Conservation (phyloP, 2,888 invertebrate genomes). For the Drosophila paranaensis region DNA sequence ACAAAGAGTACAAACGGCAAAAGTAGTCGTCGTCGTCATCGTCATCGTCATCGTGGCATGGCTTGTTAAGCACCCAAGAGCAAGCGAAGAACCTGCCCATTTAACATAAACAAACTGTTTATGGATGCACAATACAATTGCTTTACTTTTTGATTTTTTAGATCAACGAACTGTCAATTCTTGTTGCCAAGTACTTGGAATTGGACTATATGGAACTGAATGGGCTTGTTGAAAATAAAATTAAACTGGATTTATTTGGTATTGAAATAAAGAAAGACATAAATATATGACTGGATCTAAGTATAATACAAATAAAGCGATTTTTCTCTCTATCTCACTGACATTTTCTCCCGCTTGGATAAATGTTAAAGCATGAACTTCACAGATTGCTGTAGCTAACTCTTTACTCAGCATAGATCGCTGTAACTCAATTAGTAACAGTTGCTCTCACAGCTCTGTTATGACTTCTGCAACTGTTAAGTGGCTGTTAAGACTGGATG, state of each 20-base stretch:
- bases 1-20: conserved; percentile 12
- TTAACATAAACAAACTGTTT: conserved; percentile 38
- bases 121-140: conserved; percentile 12
- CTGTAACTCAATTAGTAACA: no score
- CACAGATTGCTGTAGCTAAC: no score
- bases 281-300: no score
- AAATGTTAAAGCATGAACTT: no score
- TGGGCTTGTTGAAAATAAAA: neutral
- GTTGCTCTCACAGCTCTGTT: no score
- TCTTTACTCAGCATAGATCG: no score
- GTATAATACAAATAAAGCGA: no score
- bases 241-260: neutral
- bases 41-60: neutral
- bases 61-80: conserved; percentile 22
- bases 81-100: neutral
- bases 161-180: conserved; percentile 46
- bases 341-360: no score
- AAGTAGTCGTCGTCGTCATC: conserved; percentile 1
- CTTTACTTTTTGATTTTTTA: conserved; percentile 5
- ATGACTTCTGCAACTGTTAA: no score
- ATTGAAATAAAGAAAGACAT: no score
- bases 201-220: neutral
- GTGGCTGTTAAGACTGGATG: no score
- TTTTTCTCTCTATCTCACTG: no score
- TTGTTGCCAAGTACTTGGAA: neutral